Evolutionary conservation across 2,113 vertebrate genomes (phyloP).

Genomic region (Anhinga anhinga): DNA sequence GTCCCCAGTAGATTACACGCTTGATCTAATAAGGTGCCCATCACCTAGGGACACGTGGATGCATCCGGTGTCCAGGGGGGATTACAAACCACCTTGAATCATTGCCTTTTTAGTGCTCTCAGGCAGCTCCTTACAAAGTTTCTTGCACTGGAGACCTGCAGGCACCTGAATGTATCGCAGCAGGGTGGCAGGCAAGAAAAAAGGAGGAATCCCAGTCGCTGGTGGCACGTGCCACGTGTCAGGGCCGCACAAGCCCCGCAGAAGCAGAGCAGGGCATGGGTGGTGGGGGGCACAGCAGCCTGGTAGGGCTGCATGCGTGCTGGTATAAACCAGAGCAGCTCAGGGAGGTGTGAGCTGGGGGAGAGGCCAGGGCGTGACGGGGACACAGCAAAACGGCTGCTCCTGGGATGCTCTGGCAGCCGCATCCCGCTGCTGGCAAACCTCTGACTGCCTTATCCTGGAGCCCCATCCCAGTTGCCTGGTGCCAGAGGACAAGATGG

Average conservation of each 20-base stretch:
- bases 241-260: accelerated
- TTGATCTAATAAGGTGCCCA: not conserved
- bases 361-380: accelerated
- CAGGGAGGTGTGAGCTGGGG: accelerated
- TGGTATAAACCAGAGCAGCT: not conserved
- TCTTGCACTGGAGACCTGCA: not conserved
- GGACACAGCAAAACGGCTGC: not conserved
- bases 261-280: accelerated
- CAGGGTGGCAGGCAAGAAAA: not conserved
- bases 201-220: not conserved
- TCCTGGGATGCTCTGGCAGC: not conserved
- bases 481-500: not conserved
- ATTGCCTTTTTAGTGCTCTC: not conserved
- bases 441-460: not conserved
- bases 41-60: too few species aligned
- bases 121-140: not conserved
- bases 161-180: not conserved
- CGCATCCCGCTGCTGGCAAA: not conserved
- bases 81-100: not conserved
- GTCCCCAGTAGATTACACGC: not conserved
- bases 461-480: not conserved
- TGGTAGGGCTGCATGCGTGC: not conserved
- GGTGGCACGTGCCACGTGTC: accelerated
- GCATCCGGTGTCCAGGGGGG: too few species aligned
- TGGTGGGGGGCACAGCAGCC: not conserved